These are phyloP conservation scores for Chironomus tentans DNA, from an alignment of 2,888 invertebrate species.

Conservation along the genomic window DNA sequence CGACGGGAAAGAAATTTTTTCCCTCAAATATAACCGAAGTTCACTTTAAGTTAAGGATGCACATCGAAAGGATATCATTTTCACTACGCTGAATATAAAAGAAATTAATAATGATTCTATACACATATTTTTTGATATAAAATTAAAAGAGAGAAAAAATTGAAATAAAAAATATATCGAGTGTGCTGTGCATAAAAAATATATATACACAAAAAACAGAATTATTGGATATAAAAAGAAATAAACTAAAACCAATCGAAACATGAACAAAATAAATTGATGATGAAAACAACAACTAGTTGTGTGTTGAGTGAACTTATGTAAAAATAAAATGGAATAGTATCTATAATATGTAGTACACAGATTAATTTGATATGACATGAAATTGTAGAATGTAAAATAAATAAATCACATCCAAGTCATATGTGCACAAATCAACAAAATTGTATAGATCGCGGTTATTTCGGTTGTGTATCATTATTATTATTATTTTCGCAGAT, in stretches of 20 bases:
- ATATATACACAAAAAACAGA: background rate
- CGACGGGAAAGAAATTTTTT: conserved; percentile 12
- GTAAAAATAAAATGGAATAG: background rate
- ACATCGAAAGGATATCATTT: conserved; percentile 15
- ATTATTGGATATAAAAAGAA: background rate
- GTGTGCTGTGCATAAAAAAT: background rate
- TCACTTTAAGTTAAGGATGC: conserved; percentile 23
- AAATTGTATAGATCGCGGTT: background rate
- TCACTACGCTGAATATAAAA: background rate
- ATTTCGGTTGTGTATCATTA: background rate
- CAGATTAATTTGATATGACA: conserved; percentile 1
- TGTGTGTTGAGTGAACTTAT: background rate
- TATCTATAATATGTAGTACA: background rate
- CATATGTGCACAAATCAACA: background rate
- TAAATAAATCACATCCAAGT: conserved; percentile 9
- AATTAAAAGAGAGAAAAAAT: background rate
- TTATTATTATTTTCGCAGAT: background rate
- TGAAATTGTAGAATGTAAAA: conserved; percentile 14
- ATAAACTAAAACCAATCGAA: background rate
- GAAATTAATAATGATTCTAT: background rate
- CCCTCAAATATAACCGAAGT: background rate
- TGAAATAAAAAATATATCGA: background rate
- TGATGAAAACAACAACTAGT: too few relatives aligned
- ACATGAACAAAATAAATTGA: background rate
- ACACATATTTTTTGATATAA: background rate